phyloP scores from a whole-genome alignment of 2,888 invertebrate species.

The Endotricha flammealis region DNA sequence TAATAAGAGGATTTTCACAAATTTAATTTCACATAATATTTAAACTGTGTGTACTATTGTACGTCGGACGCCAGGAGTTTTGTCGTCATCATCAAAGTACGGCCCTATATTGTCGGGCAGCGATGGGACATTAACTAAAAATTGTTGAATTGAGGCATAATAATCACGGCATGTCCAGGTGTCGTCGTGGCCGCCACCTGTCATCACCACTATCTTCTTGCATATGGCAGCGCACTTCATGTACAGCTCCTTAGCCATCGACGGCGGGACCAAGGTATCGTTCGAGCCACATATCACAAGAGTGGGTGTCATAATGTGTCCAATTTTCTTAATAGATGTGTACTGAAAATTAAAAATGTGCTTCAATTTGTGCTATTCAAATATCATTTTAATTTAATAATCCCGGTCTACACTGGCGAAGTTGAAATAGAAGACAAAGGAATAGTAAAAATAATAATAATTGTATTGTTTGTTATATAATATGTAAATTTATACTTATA shows the following conservation, averaged over 20 bases:
- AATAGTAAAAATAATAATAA: no score
- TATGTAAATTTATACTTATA: no score
- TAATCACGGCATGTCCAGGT: constrained; percentile 95
- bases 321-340: constrained; percentile 85
- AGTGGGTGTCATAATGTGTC: constrained; percentile 84
- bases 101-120: constrained; percentile 44
- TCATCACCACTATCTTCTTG: constrained; percentile 88
- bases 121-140: constrained; percentile 58
- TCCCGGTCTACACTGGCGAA: no score
- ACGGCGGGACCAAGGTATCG: constrained; percentile 92
- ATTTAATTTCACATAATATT: constrained; percentile 12
- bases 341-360: constrained; percentile 79
- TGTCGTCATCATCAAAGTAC: constrained; percentile 39
- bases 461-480: no score
- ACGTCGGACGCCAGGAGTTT: constrained; percentile 29
- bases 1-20: no score
- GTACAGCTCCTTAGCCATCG: constrained; percentile 91
- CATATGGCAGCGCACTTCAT: constrained; percentile 84
- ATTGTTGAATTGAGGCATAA: constrained; percentile 77
- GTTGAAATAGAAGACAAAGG: no score
- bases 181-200: constrained; percentile 94
- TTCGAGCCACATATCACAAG: constrained; percentile 93
- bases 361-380: no score
- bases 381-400: no score
- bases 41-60: constrained; percentile 51